Conservation (phyloP, 2,797 vertebrate species). For the Coendou prehensilis region DNA sequence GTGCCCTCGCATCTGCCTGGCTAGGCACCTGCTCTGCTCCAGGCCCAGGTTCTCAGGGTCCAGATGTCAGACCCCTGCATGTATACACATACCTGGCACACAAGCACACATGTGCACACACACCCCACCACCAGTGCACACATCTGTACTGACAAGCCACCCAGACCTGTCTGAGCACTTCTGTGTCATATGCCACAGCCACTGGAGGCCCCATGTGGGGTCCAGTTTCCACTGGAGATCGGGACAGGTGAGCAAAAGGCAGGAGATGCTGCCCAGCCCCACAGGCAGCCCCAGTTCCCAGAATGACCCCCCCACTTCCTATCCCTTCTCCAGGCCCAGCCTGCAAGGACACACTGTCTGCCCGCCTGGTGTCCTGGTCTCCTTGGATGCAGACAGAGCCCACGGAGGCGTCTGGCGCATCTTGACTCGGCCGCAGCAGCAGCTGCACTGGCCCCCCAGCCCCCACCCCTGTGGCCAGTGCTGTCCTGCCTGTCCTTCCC, state of each 20-base stretch:
- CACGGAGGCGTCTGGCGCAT: constrained; percentile 81
- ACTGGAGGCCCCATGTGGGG: background rate
- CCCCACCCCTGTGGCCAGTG: constrained; percentile 22
- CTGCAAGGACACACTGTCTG: constrained; percentile 73
- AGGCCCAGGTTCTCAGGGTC: background rate
- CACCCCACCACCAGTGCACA: background rate
- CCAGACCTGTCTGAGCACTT: background rate
- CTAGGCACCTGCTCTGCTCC: background rate
- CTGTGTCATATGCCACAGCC: background rate
- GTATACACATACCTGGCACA: too few species aligned
- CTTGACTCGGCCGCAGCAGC: constrained; percentile 63
- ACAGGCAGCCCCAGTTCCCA: constrained; percentile 64
- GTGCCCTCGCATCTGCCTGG: background rate
- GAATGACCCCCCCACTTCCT: constrained; percentile 59
- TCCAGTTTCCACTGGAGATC: background rate
- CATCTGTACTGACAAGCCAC: background rate
- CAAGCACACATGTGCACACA: too few species aligned
- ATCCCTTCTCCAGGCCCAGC: constrained; percentile 60
- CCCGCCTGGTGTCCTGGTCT: constrained; percentile 74
- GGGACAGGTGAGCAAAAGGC: constrained; percentile 42
- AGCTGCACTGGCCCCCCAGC: background rate
- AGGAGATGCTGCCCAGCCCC: background rate
- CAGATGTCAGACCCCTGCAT: background rate
- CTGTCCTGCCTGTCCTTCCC: constrained; percentile 38
- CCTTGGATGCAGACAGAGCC: constrained; percentile 82